Evolutionary conservation across 2,797 vertebrate species (phyloP).

Genomic region (Anableps anableps): DNA sequence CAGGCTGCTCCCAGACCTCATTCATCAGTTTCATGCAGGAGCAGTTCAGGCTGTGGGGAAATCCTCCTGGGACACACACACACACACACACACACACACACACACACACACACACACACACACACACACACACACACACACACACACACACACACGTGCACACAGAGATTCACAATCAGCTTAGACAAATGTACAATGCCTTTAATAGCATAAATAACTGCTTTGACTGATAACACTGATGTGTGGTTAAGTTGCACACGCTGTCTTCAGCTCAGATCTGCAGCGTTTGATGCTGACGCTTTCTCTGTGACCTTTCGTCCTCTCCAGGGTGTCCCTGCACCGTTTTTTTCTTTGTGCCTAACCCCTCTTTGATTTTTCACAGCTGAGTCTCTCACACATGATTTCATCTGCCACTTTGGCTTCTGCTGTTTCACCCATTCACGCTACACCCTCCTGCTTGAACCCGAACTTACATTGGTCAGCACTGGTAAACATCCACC

Average conservation of each 20-base stretch:
- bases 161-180: slow-evolving; percentile 9
- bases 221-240: slow-evolving; percentile 15
- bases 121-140: slow-evolving; percentile 18
- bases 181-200: slow-evolving; percentile 25
- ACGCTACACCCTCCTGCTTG: slow-evolving; percentile 22
- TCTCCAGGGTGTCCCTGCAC: slow-evolving; percentile 8
- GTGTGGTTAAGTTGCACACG: background rate
- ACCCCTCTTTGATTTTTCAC: slow-evolving; percentile 45
- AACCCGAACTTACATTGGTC: slow-evolving; percentile 35
- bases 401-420: slow-evolving; percentile 62
- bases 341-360: slow-evolving; percentile 1
- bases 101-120: slow-evolving; percentile 17
- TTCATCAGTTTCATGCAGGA: slow-evolving; percentile 73
- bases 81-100: slow-evolving; percentile 21
- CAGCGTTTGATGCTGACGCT: slow-evolving; percentile 8
- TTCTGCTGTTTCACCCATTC: slow-evolving; percentile 22
- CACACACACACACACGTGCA: slow-evolving; percentile 18
- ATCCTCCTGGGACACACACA: slow-evolving; percentile 46
- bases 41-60: slow-evolving; percentile 52
- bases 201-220: slow-evolving; percentile 1
- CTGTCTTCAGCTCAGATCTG: background rate
- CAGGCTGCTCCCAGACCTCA: slow-evolving; percentile 62
- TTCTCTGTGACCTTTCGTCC: slow-evolving; percentile 25
- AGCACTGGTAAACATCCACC: slow-evolving; percentile 32
- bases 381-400: slow-evolving; percentile 51